Conservation (phyloP, 2,797 vertebrate species). For the Balearica regulorum region DNA sequence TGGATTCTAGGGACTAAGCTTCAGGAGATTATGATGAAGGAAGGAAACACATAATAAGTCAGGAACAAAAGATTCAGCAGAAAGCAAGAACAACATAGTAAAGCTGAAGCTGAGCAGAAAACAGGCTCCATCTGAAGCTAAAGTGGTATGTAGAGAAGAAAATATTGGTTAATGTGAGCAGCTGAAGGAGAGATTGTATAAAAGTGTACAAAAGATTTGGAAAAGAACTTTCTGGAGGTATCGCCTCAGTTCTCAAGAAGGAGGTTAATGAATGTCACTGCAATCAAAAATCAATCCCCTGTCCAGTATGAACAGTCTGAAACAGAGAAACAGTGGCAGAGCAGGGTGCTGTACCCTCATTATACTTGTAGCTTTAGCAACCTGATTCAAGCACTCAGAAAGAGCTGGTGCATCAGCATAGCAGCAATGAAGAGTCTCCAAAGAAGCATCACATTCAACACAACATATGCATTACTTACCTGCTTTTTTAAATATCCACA, state of each 20-base stretch:
- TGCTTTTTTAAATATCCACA: background rate
- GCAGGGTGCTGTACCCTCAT: background rate
- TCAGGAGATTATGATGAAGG: background rate
- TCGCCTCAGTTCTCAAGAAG: background rate
- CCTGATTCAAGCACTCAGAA: background rate
- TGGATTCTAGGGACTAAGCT: fast-evolving
- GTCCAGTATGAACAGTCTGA: background rate
- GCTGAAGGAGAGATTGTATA: fast-evolving
- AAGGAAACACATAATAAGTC: background rate
- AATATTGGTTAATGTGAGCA: background rate
- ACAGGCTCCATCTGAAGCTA: background rate
- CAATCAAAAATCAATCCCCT: background rate
- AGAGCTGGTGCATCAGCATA: background rate
- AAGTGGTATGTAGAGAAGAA: background rate
- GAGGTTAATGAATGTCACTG: background rate
- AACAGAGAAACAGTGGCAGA: background rate
- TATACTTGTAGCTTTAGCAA: background rate
- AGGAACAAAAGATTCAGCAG: background rate
- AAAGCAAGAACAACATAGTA: background rate
- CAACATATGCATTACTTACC: background rate
- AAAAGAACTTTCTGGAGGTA: background rate
- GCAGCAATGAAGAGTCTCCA: background rate
- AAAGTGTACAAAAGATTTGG: background rate
- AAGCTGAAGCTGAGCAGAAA: background rate
- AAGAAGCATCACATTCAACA: background rate